Conservation (phyloP, 2,797 vertebrate species). For the Sitta carolinensis region DNA sequence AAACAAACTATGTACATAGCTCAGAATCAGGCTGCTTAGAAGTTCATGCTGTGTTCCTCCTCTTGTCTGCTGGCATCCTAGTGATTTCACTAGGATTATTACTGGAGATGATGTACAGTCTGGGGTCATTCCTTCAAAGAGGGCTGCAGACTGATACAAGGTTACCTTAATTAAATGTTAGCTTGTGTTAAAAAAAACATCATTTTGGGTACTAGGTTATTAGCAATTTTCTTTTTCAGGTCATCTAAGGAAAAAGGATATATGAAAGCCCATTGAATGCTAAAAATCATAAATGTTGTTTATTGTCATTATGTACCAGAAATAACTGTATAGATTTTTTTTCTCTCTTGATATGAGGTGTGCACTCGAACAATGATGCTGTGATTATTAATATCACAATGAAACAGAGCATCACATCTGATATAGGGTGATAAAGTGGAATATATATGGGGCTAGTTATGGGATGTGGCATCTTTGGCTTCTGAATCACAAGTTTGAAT, state of each 20-base stretch:
- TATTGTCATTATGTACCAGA: neutral
- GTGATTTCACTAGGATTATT: constrained; percentile 33
- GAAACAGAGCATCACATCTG: neutral
- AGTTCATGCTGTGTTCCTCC: constrained; percentile 29
- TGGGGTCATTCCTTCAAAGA: constrained; percentile 28
- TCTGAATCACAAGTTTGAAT: neutral
- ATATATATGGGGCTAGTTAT: neutral
- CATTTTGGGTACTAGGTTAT: neutral
- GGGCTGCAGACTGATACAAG: neutral
- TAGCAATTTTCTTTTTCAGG: neutral
- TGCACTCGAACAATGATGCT: neutral
- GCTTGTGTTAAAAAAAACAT: neutral
- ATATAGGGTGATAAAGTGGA: neutral
- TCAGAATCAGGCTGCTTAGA: constrained; percentile 25
- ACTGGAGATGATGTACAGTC: constrained; percentile 1
- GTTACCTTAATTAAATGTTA: constrained; percentile 37
- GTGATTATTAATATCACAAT: neutral
- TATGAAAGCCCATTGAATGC: neutral
- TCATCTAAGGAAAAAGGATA: neutral
- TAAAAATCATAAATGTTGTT: neutral
- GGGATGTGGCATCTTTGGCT: neutral
- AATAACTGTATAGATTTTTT: neutral
- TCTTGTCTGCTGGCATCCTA: constrained; percentile 36
- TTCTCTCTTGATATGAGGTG: neutral
- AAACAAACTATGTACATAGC: constrained; percentile 44